These are phyloP conservation scores for Eilema caniola DNA, from an alignment of 2,888 invertebrate species.

Conservation along the genomic window DNA sequence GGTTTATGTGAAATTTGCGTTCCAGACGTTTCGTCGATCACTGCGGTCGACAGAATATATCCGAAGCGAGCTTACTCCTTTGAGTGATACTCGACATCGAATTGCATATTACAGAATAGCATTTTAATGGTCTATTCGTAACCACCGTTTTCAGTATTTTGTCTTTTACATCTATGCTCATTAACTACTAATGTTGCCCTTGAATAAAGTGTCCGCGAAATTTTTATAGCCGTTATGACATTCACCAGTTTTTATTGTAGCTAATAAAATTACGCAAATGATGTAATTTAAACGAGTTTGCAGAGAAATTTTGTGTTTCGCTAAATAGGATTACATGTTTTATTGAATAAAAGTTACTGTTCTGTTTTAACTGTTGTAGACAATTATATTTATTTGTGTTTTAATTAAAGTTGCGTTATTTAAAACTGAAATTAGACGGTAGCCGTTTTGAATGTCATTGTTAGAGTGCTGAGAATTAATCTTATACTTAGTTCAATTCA, in stretches of 20 bases:
- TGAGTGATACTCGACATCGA: too few species aligned
- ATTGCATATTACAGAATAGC: too few species aligned
- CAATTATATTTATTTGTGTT: neutral
- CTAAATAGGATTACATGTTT: slow-evolving; percentile 40
- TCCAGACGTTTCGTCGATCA: too few species aligned
- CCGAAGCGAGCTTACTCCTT: too few species aligned
- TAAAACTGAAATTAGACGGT: neutral
- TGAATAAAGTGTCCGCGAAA: slow-evolving; percentile 14
- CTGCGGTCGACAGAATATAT: too few species aligned
- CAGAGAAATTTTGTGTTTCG: slow-evolving; percentile 28
- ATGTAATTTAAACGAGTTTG: slow-evolving; percentile 41
- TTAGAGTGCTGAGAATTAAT: neutral
- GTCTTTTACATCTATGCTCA: neutral
- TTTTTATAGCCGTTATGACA: slow-evolving; percentile 40
- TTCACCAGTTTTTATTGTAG: slow-evolving; percentile 35
- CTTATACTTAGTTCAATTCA: neutral
- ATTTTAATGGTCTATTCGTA: neutral
- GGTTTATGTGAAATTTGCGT: too few species aligned
- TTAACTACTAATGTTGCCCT: slow-evolving; percentile 13
- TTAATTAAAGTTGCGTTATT: neutral
- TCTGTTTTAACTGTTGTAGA: slow-evolving; percentile 5
- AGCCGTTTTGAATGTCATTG: neutral
- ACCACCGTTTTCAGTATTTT: neutral
- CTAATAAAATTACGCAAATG: slow-evolving; percentile 41
- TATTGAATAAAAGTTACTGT: slow-evolving; percentile 21